Base-by-base conservation (phyloP, 2,888 invertebrate genomes). In the Aleiodes leptofemur region DNA sequence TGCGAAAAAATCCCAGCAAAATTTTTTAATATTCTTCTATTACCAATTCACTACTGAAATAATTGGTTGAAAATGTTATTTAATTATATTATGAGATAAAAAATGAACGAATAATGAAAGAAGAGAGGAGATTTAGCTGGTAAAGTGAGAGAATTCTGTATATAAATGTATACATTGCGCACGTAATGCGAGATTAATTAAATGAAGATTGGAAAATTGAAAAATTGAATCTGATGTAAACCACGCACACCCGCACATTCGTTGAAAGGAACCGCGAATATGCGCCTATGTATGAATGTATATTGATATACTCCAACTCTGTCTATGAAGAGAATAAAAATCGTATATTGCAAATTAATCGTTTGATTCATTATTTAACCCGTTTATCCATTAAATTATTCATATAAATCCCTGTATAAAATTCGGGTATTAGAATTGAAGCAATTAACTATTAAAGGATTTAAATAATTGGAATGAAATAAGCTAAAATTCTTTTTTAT, bases 61-160 rank as follows among this genome's bases (percentile, higher is more conserved):
- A 86, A 88, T 87, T 88, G 86, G 83, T 88, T 88, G 83, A 87
- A 78, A 80, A 87, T 88, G 88, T 88, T 89, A 87, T 87, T 85
- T 80, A 85, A 85, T 85, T 85, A 86, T 86, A 84, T 86, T 86
- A 82, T 82, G 69, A 78, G 79, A 82, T 64, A 73, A 77, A 77
- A 38, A 38, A 77, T 78, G 78, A 74, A 80, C 82, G 81, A 81
- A 81, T 83, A 81, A 88, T 86, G 88, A 87, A 86, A 88, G 87
- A 83, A 78, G 59, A 59, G 48, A 85, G 86, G 84, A 86, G 82
- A 85, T 82, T 83, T 83, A 78, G 84, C 81, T 78, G 78, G 82
- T 74, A 73, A 59, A 55, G 56, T 34, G 56, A 74, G 55, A 68
- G 68, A 72, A 43, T 43, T 43, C n/a, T 69, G 64, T 73, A 76